These are phyloP conservation scores for Drosophila punjabiensis DNA, from an alignment of 1,140 invertebrate genomes.

Conservation along the genomic window DNA sequence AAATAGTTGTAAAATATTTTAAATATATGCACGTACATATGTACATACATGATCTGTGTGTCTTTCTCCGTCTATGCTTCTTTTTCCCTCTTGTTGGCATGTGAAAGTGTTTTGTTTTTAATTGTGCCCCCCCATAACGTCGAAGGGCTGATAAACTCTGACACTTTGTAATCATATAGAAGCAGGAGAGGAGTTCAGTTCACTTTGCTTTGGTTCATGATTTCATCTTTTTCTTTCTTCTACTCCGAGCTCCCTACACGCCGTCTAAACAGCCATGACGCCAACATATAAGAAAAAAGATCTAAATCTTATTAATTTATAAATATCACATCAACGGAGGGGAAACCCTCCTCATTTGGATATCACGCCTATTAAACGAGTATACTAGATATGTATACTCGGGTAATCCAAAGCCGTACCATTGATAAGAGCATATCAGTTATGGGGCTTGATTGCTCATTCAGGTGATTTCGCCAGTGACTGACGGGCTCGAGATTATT, in stretches of 20 bases:
- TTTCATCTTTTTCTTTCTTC: constrained; percentile 2
- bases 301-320: neutral
- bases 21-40: neutral
- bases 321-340: neutral
- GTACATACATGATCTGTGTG: neutral
- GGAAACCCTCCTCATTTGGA: neutral
- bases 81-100: neutral
- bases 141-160: constrained; percentile 45
- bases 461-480: constrained; percentile 11
- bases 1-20: neutral
- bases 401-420: neutral
- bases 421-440: constrained; percentile 37
- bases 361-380: neutral
- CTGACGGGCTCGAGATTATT: constrained; percentile 16
- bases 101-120: constrained; percentile 15
- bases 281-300: neutral
- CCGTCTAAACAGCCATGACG: neutral
- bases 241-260: neutral
- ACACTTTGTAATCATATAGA: constrained; percentile 41
- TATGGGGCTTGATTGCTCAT: constrained; percentile 15
- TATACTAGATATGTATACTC: neutral
- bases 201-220: constrained; percentile 21
- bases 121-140: constrained; percentile 32
- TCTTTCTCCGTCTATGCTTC: neutral
- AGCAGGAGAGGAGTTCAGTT: constrained; percentile 24